Percentiles rank a stretch among this genome's conserved stretches.
Conservation (phyloP, 1,140 invertebrate species). For the Heterodera carotae region DNA sequence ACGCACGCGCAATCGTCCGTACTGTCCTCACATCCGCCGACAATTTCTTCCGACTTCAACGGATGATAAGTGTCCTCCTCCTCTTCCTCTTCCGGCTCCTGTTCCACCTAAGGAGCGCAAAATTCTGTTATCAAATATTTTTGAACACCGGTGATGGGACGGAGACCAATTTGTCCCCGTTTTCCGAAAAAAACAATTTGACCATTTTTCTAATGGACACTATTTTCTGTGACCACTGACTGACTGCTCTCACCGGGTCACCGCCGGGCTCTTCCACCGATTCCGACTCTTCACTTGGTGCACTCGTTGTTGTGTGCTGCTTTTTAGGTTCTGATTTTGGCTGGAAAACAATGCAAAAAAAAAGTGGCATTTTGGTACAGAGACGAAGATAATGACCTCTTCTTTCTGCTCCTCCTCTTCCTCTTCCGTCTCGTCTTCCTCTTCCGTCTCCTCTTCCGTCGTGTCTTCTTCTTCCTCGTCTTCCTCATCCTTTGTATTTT, state of each 20-base stretch:
- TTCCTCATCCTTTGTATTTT: constrained; percentile 5
- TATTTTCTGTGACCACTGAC: no score
- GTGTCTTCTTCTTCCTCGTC: background rate
- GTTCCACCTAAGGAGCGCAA: background rate
- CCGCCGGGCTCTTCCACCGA: background rate
- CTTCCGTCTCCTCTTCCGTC: background rate
- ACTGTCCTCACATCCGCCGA: constrained; percentile 1
- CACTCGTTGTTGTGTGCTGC: background rate
- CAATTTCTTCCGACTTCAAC: background rate
- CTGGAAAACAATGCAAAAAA: no score
- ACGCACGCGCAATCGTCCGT: background rate
- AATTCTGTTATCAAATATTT: no score
- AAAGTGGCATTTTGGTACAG: no score
- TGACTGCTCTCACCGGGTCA: background rate
- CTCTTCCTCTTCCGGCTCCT: background rate
- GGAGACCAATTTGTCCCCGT: background rate
- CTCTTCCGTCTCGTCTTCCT: background rate
- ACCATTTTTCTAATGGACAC: no score
- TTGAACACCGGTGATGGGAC: no score
- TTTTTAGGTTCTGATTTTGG: background rate
- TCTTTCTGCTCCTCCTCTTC: background rate
- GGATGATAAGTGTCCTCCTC: background rate
- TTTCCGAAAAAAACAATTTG: no score
- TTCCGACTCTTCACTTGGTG: background rate
- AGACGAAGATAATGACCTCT: background rate